Base-by-base conservation (phyloP, 2,113 vertebrate species). In the Halcyon malimbica region DNA sequence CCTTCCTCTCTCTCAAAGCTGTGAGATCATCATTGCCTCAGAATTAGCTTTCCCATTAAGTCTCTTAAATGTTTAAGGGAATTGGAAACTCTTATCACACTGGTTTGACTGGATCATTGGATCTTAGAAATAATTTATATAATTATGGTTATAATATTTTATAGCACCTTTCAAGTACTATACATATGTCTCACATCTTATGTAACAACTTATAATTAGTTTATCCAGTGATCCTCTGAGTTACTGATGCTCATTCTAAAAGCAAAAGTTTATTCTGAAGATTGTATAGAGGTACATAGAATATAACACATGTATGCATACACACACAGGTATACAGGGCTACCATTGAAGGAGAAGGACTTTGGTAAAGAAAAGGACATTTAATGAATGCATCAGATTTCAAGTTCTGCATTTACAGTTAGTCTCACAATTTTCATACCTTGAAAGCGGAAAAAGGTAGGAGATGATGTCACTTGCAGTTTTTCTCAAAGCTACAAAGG, bases 261-360 rank as follows among this genome's bases (percentile, higher is more conserved):
- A 4, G 2, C 6, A 41, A 31, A 48, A 42, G 10, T 5, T 54
- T 79, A 37, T 51, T 15, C 33, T 48, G 10, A 75, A 15, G 11
- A n/a, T 35, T 35, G 3, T 14, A 18, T 24, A 11, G 5, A 18
- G 0, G 0, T 71, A 53, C 3, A 19, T 33, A 33, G 16, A 44
- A 44, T 65, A 33, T 23, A 70, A 31, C 2, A 1, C 2, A 1
- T 25, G 2, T 6, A 37, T 29, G 6, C 16, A 28, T 44, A 11
- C 15, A 35, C 41, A 60, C 26, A 37, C 33, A 56, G 8, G 16
- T 67, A 13, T 51, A 28, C 4, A 24, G 50, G 19, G 8, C 37
- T 48, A 37, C 8, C 16, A 21, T 5, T 5, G 16, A 76, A 50
- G 4, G 5, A 39, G 24, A 71, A 81, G 19, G 3, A 44, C 28